Conservation (phyloP, 2,888 invertebrate species). For the Ceratothoa steindachneri region DNA sequence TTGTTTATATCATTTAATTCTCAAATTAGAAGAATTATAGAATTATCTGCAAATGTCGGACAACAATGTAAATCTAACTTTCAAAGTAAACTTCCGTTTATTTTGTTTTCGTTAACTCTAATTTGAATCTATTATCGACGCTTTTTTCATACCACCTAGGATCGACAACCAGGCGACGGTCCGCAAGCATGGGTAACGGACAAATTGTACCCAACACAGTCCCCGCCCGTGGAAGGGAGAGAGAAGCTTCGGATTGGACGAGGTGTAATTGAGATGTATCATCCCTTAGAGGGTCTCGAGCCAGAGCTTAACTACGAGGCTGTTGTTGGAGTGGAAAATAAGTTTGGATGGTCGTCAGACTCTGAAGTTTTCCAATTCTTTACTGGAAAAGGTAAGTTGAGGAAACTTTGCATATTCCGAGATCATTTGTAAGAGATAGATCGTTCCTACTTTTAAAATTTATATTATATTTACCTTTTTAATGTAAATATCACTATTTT, state of each 20-base stretch:
- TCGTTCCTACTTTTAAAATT: no score
- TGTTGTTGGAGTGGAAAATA: conserved; percentile 64
- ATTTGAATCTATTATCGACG: no score
- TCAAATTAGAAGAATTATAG: no score
- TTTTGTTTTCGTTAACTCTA: no score
- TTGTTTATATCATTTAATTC: no score
- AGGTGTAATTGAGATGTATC: conserved; percentile 28
- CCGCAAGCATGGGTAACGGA: background rate
- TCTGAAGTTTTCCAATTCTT: conserved; percentile 37
- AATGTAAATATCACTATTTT: no score
- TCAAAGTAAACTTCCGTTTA: no score
- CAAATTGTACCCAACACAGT: background rate
- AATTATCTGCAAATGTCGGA: no score
- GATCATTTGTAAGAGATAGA: no score
- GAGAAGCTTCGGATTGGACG: background rate
- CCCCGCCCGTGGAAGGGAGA: background rate
- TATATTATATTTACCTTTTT: no score
- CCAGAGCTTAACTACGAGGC: conserved; percentile 66
- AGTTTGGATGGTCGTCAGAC: conserved; percentile 38
- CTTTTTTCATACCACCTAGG: background rate
- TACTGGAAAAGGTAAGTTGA: conserved; percentile 32
- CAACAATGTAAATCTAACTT: no score
- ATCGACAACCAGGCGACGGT: background rate
- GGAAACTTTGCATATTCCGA: no score
- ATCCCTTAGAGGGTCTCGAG: conserved; percentile 56